phyloP scores from a whole-genome alignment of 2,888 invertebrate genomes.

The Theretra japonica region DNA sequence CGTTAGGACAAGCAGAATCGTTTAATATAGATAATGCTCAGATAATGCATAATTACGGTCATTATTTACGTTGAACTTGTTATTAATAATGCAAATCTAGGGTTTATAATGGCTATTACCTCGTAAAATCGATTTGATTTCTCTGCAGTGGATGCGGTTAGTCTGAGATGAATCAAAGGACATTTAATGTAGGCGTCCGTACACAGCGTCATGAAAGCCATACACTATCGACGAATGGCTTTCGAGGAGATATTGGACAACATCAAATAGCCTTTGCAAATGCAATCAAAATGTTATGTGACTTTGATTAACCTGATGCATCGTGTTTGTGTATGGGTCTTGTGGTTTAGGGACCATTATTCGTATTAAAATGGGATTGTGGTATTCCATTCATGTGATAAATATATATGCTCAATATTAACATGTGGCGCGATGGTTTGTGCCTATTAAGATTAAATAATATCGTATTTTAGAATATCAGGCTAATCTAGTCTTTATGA shows the following conservation, averaged over 20 bases:
- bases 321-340: not conserved
- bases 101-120: too few species aligned
- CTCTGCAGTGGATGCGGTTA: not conserved
- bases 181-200: not conserved
- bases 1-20: constrained; percentile 21
- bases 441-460: too few species aligned
- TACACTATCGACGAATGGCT: constrained; percentile 7
- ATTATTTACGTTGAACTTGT: not conserved
- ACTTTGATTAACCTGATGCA: constrained; percentile 7
- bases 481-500: too few species aligned
- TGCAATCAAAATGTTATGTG: not conserved
- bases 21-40: constrained; percentile 30
- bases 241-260: constrained; percentile 25
- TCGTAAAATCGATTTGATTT: not conserved
- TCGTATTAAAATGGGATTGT: not conserved
- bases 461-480: too few species aligned
- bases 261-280: constrained; percentile 9
- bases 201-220: not conserved
- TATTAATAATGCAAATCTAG: not conserved
- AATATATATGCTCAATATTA: not conserved
- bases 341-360: not conserved
- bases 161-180: not conserved
- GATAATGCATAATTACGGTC: not conserved
- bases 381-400: not conserved
- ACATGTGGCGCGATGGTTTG: too few species aligned